phyloP scores from a whole-genome alignment of 2,113 vertebrate species.

The Spizaetus ornatus region DNA sequence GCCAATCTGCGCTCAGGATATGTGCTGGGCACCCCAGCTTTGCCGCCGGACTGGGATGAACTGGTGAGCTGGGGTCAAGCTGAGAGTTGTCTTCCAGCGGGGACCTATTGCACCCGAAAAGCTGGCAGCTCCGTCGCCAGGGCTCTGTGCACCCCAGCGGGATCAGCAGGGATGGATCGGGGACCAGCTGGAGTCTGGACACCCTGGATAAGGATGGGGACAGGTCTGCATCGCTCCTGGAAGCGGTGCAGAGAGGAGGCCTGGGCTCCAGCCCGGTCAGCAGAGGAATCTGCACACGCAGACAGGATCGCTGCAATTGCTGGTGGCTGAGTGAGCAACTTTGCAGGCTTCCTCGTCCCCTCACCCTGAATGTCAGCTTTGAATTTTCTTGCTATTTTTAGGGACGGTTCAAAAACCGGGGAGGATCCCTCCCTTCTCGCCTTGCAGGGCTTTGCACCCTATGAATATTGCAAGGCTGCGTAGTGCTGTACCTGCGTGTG shows the following conservation, averaged over 20 bases:
- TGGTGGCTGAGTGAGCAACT: slow-evolving; percentile 63
- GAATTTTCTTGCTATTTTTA: slow-evolving; percentile 68
- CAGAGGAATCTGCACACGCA: slow-evolving; percentile 67
- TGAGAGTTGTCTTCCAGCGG: background rate
- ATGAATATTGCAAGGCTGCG: background rate
- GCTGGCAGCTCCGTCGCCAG: rapidly evolving
- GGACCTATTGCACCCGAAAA: background rate
- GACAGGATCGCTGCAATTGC: slow-evolving; percentile 47
- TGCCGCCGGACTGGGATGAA: background rate
- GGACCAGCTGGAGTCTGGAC: background rate
- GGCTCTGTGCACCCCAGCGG: rapidly evolving
- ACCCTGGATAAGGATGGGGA: background rate
- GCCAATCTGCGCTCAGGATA: rapidly evolving
- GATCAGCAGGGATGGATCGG: rapidly evolving
- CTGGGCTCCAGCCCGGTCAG: slow-evolving; percentile 53
- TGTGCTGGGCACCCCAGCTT: rapidly evolving
- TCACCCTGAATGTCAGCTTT: slow-evolving; percentile 59
- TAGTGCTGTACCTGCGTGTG: background rate
- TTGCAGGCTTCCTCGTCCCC: slow-evolving; percentile 52
- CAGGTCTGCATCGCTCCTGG: background rate
- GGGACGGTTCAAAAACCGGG: background rate
- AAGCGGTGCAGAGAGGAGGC: background rate
- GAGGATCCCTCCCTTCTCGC: slow-evolving; percentile 1
- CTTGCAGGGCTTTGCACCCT: background rate
- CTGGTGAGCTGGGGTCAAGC: background rate